phyloP scores from a whole-genome alignment of 2,113 vertebrate species.

The Tenebrosternarchus preto region DNA sequence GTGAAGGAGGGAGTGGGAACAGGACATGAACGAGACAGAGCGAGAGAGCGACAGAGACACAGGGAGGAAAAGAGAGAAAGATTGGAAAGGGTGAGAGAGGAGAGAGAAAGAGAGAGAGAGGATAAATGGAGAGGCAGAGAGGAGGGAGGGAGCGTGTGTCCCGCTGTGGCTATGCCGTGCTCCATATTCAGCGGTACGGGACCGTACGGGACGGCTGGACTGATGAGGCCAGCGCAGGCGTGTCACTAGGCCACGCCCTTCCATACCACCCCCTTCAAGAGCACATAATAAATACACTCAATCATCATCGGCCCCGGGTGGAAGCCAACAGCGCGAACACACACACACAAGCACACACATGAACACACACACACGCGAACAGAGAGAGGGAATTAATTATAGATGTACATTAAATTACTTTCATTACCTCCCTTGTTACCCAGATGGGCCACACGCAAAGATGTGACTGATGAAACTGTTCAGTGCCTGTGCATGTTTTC shows the following conservation, averaged over 20 bases:
- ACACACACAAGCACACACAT: not conserved
- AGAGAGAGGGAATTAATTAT: conserved; percentile 91
- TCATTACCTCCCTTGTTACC: conserved; percentile 82
- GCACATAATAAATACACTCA: conserved; percentile 78
- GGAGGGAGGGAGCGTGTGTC: conserved; percentile 49
- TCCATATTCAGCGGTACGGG: conserved; percentile 65
- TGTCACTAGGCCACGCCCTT: conserved; percentile 55
- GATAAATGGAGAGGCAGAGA: conserved; percentile 20
- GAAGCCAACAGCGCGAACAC: conserved; percentile 63
- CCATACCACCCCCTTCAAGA: conserved; percentile 49
- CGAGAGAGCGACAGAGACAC: not conserved
- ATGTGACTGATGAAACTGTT: conserved; percentile 77
- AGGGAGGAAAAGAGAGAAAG: conserved; percentile 1
- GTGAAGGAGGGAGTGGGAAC: conserved; percentile 14
- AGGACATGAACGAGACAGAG: conserved; percentile 14
- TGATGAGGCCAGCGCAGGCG: conserved; percentile 65
- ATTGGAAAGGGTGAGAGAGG: not conserved
- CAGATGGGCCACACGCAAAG: conserved; percentile 70
- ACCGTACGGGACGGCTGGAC: conserved; percentile 57
- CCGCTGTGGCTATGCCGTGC: conserved; percentile 39
- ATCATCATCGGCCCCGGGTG: conserved; percentile 76
- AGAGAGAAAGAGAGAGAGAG: not conserved
- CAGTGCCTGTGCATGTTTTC: conserved; percentile 52
- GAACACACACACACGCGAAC: conserved; percentile 15
- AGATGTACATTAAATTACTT: conserved; percentile 96